These are phyloP conservation scores for Porites rus DNA, from an alignment of 92 coral and sea anemone species.

Conservation along the genomic window DNA sequence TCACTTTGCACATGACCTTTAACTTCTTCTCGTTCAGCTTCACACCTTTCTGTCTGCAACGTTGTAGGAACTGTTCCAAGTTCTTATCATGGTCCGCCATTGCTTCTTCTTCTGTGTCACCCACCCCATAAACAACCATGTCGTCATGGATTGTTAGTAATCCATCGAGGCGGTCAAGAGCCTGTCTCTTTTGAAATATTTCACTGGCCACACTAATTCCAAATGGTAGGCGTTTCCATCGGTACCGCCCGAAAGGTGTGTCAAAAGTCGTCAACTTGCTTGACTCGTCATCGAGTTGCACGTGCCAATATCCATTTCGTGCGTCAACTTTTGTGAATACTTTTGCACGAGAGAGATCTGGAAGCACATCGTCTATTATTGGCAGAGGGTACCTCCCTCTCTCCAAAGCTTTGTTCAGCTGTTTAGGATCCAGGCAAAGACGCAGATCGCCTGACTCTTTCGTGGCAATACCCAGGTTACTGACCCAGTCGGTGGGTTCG, in stretches of 20 bases:
- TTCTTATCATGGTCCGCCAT: slow-evolving; percentile 40
- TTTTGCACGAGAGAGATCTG: slow-evolving; percentile 39
- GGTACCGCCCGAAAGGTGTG: slow-evolving; percentile 3
- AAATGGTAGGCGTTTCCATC: slow-evolving; percentile 68
- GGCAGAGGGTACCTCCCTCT: slow-evolving; percentile 53
- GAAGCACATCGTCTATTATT: slow-evolving; percentile 63
- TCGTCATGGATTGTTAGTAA: slow-evolving; percentile 64
- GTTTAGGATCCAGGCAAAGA: slow-evolving; percentile 53
- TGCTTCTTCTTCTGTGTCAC: slow-evolving; percentile 63
- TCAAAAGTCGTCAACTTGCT: no score
- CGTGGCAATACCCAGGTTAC: slow-evolving; percentile 34
- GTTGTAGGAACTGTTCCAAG: slow-evolving; percentile 31
- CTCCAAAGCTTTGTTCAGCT: slow-evolving; percentile 45
- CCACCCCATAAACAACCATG: slow-evolving; percentile 62
- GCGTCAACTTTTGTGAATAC: slow-evolving; percentile 54
- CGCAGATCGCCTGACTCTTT: slow-evolving; percentile 49
- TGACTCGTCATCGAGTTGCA: no score
- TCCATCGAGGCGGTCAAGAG: no score
- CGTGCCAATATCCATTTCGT: no score
- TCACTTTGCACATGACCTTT: no score
- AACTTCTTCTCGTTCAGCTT: slow-evolving; percentile 36
- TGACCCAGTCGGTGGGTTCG: slow-evolving; percentile 47
- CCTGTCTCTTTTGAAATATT: slow-evolving; percentile 26
- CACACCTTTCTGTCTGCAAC: slow-evolving; percentile 54
- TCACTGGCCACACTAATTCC: slow-evolving; percentile 60